Base-by-base conservation (phyloP, 2,888 invertebrate genomes). In the Fragum fragum region DNA sequence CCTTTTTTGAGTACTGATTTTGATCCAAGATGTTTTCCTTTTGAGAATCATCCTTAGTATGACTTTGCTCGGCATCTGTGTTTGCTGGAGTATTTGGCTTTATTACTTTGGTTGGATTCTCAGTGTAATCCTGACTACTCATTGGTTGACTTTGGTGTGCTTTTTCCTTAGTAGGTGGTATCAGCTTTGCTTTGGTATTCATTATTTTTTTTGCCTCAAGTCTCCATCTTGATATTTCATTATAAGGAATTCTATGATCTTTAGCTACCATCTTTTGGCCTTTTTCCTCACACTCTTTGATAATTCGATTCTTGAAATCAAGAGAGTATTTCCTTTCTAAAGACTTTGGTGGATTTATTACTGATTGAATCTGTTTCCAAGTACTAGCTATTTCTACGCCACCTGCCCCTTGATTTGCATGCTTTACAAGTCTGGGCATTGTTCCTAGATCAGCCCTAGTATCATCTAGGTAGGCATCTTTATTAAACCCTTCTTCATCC, bases 221-320 rank as follows among this genome's bases (percentile, higher is more conserved):
- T 47, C 85, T 63, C 85, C 85, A 85, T 52, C 85, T 68, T 29
- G 85, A 85, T 36, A 85, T 80, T 53, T 85, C 81, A 76, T 85
- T 85, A 29, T 83, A 85, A 36, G 85, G 85, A 59, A 85, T 78
- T 72, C 68, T 80, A 23, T 80, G 53, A 32, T 85, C 82, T 28
- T 57, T 72, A 18, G 85, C 69, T 26, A 85, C 78, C 26, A 52
- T 39, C 66, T 85, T 85, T 21, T 85, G 85, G 16, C 85, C 85
- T 42, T 68, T 77, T 32, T 71, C 69, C 42, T 68, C 68, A 81
- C 85, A 85, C 29, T 80, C 76, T 59, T 53, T 80, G 7, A 85
- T 83, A 6, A 85, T 78, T 32, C 73, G 74, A 23, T 77, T 68
- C 66, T 83, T 85, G 47, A 68, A 85, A n/a, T 85, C 85, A 23